These are phyloP conservation scores for Aphidoletes aphidimyza DNA, from an alignment of 2,888 invertebrate genomes.

Conservation along the genomic window DNA sequence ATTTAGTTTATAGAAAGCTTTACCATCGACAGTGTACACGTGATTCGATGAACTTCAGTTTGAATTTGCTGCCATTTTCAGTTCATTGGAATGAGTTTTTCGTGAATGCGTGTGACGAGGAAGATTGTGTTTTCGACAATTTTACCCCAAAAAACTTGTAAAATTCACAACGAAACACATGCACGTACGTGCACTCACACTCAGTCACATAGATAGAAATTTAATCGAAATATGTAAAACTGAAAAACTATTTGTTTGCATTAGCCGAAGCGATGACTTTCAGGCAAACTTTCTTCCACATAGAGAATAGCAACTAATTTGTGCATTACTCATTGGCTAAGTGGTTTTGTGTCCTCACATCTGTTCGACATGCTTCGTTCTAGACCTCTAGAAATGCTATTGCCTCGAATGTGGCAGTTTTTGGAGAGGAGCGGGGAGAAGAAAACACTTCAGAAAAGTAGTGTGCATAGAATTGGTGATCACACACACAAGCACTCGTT, in stretches of 20 bases:
- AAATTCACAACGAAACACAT: too few relatives aligned
- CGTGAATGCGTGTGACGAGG: too few relatives aligned
- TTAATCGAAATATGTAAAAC: conserved; percentile 10
- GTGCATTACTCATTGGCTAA: not conserved
- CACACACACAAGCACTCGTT: not conserved
- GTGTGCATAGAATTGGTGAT: too few relatives aligned
- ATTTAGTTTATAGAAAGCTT: not conserved
- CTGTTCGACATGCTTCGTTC: not conserved
- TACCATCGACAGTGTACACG: not conserved
- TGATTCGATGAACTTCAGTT: not conserved
- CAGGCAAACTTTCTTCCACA: not conserved
- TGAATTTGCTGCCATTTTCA: not conserved
- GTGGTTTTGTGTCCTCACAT: not conserved
- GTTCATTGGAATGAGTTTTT: too few relatives aligned
- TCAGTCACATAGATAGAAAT: not conserved
- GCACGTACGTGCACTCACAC: too few relatives aligned
- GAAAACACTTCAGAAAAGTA: too few relatives aligned
- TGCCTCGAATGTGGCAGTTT: too few relatives aligned
- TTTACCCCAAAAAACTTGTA: too few relatives aligned
- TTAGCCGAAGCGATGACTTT: not conserved
- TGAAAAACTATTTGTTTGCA: not conserved
- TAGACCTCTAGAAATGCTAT: too few relatives aligned
- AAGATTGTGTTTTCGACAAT: too few relatives aligned
- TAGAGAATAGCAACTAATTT: not conserved
- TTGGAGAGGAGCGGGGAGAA: too few relatives aligned